phyloP scores from a whole-genome alignment of 2,888 invertebrate genomes.

The Scrobipalpa atriplicella region DNA sequence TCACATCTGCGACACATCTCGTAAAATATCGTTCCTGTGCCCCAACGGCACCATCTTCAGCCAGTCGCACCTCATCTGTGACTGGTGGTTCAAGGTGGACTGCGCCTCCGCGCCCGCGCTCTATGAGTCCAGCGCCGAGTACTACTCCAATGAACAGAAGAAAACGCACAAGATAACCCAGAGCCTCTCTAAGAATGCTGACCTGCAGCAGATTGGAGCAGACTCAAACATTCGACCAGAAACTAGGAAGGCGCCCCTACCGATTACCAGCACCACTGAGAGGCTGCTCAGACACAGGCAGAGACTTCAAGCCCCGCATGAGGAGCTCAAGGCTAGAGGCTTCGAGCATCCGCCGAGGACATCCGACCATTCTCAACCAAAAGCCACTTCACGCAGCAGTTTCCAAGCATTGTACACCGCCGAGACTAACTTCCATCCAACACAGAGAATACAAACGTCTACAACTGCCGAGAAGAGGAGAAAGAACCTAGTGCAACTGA shows the following conservation, averaged over 20 bases:
- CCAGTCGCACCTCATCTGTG: slow-evolving; percentile 94
- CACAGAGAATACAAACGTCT: slow-evolving; percentile 63
- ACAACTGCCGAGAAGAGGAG: slow-evolving; percentile 67
- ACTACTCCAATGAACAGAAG: slow-evolving; percentile 86
- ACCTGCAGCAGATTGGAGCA: slow-evolving; percentile 62
- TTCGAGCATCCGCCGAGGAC: slow-evolving; percentile 21
- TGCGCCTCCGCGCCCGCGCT: slow-evolving; percentile 91
- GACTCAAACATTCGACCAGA: slow-evolving; percentile 65
- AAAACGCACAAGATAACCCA: slow-evolving; percentile 69
- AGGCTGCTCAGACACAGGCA: slow-evolving; percentile 64
- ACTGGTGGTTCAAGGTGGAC: slow-evolving; percentile 98
- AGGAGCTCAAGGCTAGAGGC: slow-evolving; percentile 10
- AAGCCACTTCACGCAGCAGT: slow-evolving; percentile 61
- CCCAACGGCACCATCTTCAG: slow-evolving; percentile 96
- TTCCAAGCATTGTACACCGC: slow-evolving; percentile 63
- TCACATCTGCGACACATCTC: slow-evolving; percentile 94
- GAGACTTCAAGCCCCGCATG: slow-evolving; percentile 51
- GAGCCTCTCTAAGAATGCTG: slow-evolving; percentile 62
- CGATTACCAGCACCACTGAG: slow-evolving; percentile 69
- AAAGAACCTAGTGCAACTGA: slow-evolving; percentile 70
- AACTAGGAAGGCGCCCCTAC: slow-evolving; percentile 60
- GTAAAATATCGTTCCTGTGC: slow-evolving; percentile 95
- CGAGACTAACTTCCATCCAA: slow-evolving; percentile 60
- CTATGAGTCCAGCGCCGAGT: slow-evolving; percentile 92
- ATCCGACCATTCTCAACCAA: slow-evolving; percentile 39